These are phyloP conservation scores for Euborellia annulipes DNA, from an alignment of 1,140 invertebrate genomes.

Conservation along the genomic window DNA sequence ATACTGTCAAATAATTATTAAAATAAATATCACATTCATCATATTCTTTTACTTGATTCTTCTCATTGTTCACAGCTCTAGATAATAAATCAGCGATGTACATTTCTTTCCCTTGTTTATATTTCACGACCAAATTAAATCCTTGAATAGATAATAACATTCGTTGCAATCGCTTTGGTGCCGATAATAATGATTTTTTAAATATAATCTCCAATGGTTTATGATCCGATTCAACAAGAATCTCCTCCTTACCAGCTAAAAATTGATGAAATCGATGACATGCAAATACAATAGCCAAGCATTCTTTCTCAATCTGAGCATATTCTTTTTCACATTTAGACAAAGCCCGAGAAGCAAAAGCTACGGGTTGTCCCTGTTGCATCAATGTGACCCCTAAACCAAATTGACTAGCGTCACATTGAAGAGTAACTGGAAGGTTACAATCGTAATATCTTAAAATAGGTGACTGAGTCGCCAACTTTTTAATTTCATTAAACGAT, in stretches of 20 bases:
- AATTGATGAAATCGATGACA: slow-evolving; percentile 26
- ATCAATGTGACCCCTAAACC: slow-evolving; percentile 16
- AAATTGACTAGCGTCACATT: slow-evolving; percentile 9
- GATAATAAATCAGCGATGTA: slow-evolving; percentile 1
- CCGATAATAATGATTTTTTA: slow-evolving; percentile 24
- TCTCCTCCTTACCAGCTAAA: too few species aligned
- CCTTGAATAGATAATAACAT: slow-evolving; percentile 27
- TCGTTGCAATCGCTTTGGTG: slow-evolving; percentile 25
- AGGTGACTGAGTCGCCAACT: slow-evolving; percentile 14
- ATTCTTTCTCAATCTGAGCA: slow-evolving; percentile 31
- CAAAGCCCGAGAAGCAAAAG: slow-evolving; percentile 19
- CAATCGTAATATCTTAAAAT: slow-evolving; percentile 19
- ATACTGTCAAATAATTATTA: too few species aligned
- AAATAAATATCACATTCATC: too few species aligned
- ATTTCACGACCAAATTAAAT: slow-evolving; percentile 21
- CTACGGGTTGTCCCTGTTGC: slow-evolving; percentile 20
- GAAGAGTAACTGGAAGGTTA: slow-evolving; percentile 7
- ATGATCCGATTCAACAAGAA: slow-evolving; percentile 31
- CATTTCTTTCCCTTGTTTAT: slow-evolving; percentile 6
- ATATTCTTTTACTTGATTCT: too few species aligned
- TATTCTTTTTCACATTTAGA: slow-evolving; percentile 18
- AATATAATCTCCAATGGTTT: slow-evolving; percentile 26
- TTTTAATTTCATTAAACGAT: slow-evolving; percentile 18
- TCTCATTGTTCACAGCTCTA: too few species aligned
- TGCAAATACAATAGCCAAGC: slow-evolving; percentile 30